Percentiles rank a stretch among this genome's conserved stretches.
These are phyloP conservation scores for Hyposmocoma kahamanoa DNA, from an alignment of 1,140 invertebrate species.

Conservation along the genomic window DNA sequence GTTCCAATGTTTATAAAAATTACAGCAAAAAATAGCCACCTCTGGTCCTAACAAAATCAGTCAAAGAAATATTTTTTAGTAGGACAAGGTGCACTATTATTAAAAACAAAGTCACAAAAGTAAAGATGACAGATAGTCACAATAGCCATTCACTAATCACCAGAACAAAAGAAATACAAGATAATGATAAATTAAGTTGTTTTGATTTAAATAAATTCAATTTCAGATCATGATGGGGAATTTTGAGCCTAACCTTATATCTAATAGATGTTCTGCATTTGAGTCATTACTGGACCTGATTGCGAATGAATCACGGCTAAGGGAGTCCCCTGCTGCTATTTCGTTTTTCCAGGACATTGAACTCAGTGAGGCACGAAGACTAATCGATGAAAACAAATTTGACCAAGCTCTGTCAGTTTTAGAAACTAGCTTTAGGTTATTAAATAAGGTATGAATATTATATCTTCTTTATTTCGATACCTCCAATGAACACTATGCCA, in stretches of 20 bases:
- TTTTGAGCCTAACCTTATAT: slow-evolving; percentile 82
- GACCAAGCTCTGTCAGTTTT: slow-evolving; percentile 78
- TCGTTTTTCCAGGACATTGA: slow-evolving; percentile 82
- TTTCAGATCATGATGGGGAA: slow-evolving; percentile 80
- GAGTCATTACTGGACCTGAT: slow-evolving; percentile 79
- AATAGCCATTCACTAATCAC: too few relatives aligned
- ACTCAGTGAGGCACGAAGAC: slow-evolving; percentile 75
- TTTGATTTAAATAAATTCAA: too few relatives aligned
- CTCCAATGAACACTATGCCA: too few relatives aligned
- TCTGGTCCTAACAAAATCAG: too few relatives aligned
- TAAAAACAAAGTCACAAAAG: too few relatives aligned
- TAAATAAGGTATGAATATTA: slow-evolving; percentile 76
- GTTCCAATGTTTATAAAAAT: too few relatives aligned
- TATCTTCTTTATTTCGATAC: slow-evolving; percentile 3
- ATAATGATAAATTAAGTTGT: background rate
- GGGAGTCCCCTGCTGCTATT: slow-evolving; percentile 76
- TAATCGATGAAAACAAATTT: slow-evolving; percentile 77
- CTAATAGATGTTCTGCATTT: slow-evolving; percentile 81
- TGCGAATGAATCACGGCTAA: slow-evolving; percentile 73
- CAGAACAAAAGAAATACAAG: too few relatives aligned
- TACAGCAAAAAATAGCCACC: too few relatives aligned
- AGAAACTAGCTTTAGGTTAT: slow-evolving; percentile 81
- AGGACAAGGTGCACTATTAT: too few relatives aligned
- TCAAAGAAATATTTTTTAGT: too few relatives aligned
- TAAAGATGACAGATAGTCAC: too few relatives aligned